phyloP scores from a whole-genome alignment of 1,140 invertebrate genomes.

The Scaptodrosophila lebanonensis region DNA sequence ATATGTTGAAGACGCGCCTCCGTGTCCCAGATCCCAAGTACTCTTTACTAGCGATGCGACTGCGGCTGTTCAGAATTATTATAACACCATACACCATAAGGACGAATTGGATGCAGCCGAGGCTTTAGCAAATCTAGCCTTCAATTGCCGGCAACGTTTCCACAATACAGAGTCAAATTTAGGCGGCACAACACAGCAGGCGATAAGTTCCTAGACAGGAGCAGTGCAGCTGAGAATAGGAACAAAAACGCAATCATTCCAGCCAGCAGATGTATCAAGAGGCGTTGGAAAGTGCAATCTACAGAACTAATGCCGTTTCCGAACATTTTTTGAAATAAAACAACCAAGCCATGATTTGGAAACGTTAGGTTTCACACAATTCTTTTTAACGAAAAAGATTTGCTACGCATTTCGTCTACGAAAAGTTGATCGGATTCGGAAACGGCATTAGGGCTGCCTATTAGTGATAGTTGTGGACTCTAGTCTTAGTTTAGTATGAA shows the following conservation, averaged over 20 bases:
- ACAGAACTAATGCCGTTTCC: constrained; percentile 25
- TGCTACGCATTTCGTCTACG: too few relatives aligned
- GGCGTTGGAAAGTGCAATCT: constrained; percentile 76
- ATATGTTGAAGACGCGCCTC: constrained; percentile 14
- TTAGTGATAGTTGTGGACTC: constrained; percentile 33
- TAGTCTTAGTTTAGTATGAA: constrained; percentile 57
- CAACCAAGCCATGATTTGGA: not conserved
- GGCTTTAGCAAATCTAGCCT: constrained; percentile 79
- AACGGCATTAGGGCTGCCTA: too few relatives aligned
- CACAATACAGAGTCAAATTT: too few relatives aligned
- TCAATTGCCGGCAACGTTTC: constrained; percentile 69
- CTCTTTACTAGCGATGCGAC: constrained; percentile 49
- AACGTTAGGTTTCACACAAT: too few relatives aligned
- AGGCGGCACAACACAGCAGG: constrained; percentile 30
- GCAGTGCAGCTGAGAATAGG: constrained; percentile 5
- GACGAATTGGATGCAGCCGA: constrained; percentile 85
- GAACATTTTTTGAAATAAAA: not conserved
- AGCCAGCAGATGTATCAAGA: constrained; percentile 57
- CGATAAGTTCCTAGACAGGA: constrained; percentile 64
- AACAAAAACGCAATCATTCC: constrained; percentile 62
- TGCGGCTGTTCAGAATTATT: constrained; percentile 30
- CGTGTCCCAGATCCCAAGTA: constrained; percentile 20
- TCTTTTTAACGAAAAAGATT: too few relatives aligned
- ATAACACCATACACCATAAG: constrained; percentile 78
- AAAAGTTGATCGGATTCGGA: too few relatives aligned